These are phyloP conservation scores for Amiota mariae DNA, from an alignment of 2,888 invertebrate species.

Conservation along the genomic window DNA sequence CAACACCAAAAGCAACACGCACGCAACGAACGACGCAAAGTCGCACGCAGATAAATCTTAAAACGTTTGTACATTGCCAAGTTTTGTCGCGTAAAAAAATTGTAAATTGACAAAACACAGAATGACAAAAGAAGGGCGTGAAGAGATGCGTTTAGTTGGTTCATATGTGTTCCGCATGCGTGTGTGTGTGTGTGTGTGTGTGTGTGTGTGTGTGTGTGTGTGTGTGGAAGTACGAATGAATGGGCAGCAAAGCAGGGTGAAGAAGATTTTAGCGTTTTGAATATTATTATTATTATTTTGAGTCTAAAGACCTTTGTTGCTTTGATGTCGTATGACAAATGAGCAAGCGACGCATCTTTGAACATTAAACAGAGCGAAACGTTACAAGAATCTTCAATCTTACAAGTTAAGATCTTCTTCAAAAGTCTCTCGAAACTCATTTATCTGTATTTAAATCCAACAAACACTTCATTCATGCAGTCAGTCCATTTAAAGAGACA, in stretches of 20 bases:
- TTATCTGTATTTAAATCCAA: constrained; percentile 22
- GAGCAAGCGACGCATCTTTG: constrained; percentile 6
- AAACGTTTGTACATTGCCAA: constrained; percentile 25
- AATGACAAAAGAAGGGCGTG: background rate
- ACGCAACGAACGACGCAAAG: background rate
- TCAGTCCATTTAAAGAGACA: background rate
- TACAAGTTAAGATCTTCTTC: background rate
- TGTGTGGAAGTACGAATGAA: no score
- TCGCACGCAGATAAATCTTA: constrained; percentile 28
- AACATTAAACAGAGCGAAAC: constrained; percentile 12
- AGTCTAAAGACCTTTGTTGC: background rate
- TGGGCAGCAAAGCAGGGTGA: no score
- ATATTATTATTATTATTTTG: no score
- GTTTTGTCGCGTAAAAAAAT: constrained; percentile 30
- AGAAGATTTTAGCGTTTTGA: no score
- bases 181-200: no score
- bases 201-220: no score
- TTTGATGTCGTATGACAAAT: constrained; percentile 16
- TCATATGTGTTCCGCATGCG: no score
- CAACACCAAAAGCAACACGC: constrained; percentile 2
- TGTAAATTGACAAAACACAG: constrained; percentile 6
- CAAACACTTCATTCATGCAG: background rate
- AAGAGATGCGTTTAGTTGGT: background rate
- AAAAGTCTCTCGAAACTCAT: constrained; percentile 17
- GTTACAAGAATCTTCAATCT: background rate